A percentile compares a stretch with the other conserved stretches of the same genome.
Evolutionary conservation across 1,140 invertebrate species (phyloP).

Genomic region (Oncopodura yosiiana): DNA sequence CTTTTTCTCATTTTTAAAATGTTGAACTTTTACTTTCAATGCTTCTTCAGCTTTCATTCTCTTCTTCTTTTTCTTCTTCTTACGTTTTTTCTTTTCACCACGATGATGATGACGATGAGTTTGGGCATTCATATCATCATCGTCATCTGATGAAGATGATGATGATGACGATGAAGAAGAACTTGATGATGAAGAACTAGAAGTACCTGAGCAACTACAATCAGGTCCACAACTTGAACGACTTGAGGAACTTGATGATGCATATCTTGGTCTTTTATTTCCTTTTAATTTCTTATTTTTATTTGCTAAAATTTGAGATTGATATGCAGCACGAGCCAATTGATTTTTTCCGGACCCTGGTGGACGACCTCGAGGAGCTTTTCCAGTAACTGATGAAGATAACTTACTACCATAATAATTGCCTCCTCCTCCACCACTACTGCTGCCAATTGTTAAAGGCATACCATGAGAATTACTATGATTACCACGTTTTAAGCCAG

Average conservation of each 20-base stretch:
- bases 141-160: background rate
- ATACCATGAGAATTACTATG: too few species aligned
- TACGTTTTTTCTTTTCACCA: background rate
- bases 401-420: background rate
- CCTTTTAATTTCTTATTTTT: constrained; percentile 7
- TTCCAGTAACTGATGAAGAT: too few species aligned
- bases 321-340: background rate
- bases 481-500: background rate
- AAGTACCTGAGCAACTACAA: constrained; percentile 54
- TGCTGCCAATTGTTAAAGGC: background rate
- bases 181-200: constrained; percentile 48
- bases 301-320: background rate
- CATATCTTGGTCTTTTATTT: constrained; percentile 6
- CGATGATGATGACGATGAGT: background rate
- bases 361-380: too few species aligned
- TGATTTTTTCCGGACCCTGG: background rate
- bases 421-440: background rate
- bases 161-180: constrained; percentile 38
- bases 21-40: constrained; percentile 43
- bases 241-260: constrained; percentile 53
- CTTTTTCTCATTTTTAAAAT: constrained; percentile 34
- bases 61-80: background rate
- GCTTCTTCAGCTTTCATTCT: constrained; percentile 40
- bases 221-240: constrained; percentile 67
- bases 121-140: background rate